Evolutionary conservation across 2,113 vertebrate species (phyloP).

Genomic region (Xiphophorus maculatus): DNA sequence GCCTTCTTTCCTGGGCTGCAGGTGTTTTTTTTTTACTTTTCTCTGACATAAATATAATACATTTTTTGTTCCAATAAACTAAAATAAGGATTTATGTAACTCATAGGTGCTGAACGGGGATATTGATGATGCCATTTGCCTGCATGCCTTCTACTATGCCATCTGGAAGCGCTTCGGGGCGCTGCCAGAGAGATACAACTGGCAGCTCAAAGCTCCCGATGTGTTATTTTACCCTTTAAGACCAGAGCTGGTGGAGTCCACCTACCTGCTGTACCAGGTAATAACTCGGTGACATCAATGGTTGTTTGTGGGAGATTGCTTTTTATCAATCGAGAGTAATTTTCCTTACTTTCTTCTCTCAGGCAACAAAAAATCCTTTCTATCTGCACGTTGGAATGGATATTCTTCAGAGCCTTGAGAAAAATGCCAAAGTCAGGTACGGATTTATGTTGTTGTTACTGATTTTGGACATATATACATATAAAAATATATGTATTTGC

Average conservation of each 20-base stretch:
- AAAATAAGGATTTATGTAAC: not conserved
- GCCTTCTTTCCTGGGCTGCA: constrained; percentile 98
- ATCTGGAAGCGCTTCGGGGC: constrained; percentile 98
- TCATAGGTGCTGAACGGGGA: constrained; percentile 93
- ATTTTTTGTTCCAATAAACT: not conserved
- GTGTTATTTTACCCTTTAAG: constrained; percentile 95
- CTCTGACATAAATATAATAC: not conserved
- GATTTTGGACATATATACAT: not conserved
- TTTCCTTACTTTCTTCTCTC: constrained; percentile 14
- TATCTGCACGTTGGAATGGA: constrained; percentile 99
- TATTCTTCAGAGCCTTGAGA: constrained; percentile 97
- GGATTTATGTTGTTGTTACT: constrained; percentile 24
- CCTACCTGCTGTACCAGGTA: constrained; percentile 97
- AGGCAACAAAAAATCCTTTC: constrained; percentile 99
- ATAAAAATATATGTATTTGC: not conserved
- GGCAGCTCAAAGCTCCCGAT: constrained; percentile 96
- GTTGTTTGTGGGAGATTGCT: not conserved
- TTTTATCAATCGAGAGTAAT: not conserved
- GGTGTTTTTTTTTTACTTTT: constrained; percentile 69
- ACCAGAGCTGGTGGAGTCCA: constrained; percentile 96
- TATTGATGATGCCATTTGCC: constrained; percentile 97
- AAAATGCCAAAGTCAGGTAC: constrained; percentile 95
- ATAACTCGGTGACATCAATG: not conserved
- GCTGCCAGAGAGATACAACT: constrained; percentile 97
- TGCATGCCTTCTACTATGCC: constrained; percentile 98